Evolutionary conservation across 2,113 vertebrate genomes (phyloP).

Genomic region (Grammomys dolichurus): DNA sequence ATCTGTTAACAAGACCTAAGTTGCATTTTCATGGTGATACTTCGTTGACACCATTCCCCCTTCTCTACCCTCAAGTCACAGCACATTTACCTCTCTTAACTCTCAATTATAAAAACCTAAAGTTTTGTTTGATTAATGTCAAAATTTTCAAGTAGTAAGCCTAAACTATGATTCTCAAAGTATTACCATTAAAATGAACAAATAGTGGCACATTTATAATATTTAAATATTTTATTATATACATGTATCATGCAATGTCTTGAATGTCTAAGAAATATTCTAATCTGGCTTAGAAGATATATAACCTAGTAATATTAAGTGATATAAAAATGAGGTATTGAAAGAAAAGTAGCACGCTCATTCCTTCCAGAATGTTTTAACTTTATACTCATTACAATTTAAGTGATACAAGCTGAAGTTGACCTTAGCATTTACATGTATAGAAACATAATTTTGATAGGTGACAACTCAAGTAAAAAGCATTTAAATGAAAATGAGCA

Average conservation of each 20-base stretch:
- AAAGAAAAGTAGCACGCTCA: not conserved
- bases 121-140: not conserved
- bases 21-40: not conserved
- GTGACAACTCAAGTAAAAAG: not conserved
- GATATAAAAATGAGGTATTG: not conserved
- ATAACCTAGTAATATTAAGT: not conserved
- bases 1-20: not conserved
- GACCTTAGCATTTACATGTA: not conserved
- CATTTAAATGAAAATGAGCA: not conserved
- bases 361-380: not conserved
- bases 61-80: not conserved
- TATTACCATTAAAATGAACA: not conserved
- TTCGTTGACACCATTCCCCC: not conserved
- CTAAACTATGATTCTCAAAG: not conserved
- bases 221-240: conserved; percentile 25
- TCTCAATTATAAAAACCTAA: not conserved
- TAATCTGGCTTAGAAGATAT: not conserved
- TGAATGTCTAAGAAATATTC: not conserved
- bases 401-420: not conserved
- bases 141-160: not conserved
- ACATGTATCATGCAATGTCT: not conserved
- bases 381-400: not conserved
- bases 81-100: not conserved
- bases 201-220: not conserved
- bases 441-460: not conserved